Conservation (phyloP, 1,140 invertebrate genomes). For the Apis florea region DNA sequence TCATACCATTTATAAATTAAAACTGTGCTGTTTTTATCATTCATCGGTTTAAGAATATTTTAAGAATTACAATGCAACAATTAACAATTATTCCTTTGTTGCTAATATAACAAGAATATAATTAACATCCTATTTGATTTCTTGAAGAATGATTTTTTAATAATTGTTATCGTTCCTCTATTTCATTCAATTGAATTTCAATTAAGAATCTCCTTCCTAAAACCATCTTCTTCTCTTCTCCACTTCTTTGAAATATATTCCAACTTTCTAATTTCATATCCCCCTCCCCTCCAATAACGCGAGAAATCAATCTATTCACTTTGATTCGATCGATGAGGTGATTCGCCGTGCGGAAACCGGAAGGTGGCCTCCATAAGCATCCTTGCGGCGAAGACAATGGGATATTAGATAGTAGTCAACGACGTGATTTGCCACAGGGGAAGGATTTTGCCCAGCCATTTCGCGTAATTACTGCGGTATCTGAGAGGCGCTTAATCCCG, state of each 20-base stretch:
- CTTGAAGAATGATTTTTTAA: background rate
- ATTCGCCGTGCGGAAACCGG: background rate
- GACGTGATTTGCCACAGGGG: constrained; percentile 51
- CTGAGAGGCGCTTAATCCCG: constrained; percentile 54
- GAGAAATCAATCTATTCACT: background rate
- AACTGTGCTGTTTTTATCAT: background rate
- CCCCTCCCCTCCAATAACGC: too few species aligned
- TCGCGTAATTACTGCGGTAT: constrained; percentile 62
- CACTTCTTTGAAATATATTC: too few species aligned
- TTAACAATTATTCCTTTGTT: too few species aligned
- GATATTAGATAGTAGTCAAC: constrained; percentile 43
- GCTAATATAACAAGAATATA: too few species aligned
- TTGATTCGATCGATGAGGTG: background rate
- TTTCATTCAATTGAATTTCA: too few species aligned
- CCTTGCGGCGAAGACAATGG: constrained; percentile 36
- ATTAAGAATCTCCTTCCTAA: too few species aligned
- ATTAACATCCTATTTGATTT: too few species aligned
- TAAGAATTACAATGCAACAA: too few species aligned
- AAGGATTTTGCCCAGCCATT: constrained; percentile 52
- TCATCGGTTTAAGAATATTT: background rate
- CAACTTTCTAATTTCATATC: background rate
- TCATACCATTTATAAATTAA: too few species aligned
- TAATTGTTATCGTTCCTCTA: too few species aligned
- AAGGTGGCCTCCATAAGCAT: background rate
- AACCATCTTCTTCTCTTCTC: too few species aligned